Conservation (phyloP, 2,888 invertebrate genomes). For the Loripinus fragilis region DNA sequence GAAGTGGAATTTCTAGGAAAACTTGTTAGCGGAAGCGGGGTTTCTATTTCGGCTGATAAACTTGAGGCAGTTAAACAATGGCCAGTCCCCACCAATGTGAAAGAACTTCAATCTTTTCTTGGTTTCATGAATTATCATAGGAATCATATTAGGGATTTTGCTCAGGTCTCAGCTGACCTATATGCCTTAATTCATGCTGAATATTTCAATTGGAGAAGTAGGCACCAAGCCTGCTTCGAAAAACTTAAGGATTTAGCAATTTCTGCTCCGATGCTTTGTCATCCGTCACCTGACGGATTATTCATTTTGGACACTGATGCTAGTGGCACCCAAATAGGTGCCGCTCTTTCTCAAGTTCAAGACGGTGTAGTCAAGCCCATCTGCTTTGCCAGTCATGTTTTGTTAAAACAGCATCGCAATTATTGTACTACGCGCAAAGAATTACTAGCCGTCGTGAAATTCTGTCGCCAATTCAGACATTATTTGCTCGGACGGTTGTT, state of each 20-base stretch:
- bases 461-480: no score
- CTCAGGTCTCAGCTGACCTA: no score
- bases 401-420: conserved; percentile 45
- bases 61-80: no score
- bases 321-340: conserved; percentile 35
- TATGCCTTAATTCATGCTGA: no score
- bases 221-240: conserved; percentile 36
- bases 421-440: conserved; percentile 60
- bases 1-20: not conserved
- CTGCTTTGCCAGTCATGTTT: conserved; percentile 46
- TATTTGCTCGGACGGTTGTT: no score
- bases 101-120: conserved; percentile 52
- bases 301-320: conserved; percentile 62
- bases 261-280: conserved; percentile 28
- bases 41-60: no score
- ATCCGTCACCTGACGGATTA: conserved; percentile 34
- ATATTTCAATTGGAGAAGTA: conserved; percentile 27
- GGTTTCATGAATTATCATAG: conserved; percentile 44
- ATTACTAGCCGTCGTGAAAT: conserved; percentile 42
- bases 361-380: conserved; percentile 52
- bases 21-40: not conserved
- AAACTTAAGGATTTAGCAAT: conserved; percentile 21
- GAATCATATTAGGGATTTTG: conserved; percentile 36
- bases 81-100: no score
- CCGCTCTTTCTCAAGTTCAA: conserved; percentile 55